A percentile compares a stretch with the other conserved stretches of the same genome.
Evolutionary conservation across 2,113 vertebrate genomes (phyloP).

Genomic region (Pipa parva): DNA sequence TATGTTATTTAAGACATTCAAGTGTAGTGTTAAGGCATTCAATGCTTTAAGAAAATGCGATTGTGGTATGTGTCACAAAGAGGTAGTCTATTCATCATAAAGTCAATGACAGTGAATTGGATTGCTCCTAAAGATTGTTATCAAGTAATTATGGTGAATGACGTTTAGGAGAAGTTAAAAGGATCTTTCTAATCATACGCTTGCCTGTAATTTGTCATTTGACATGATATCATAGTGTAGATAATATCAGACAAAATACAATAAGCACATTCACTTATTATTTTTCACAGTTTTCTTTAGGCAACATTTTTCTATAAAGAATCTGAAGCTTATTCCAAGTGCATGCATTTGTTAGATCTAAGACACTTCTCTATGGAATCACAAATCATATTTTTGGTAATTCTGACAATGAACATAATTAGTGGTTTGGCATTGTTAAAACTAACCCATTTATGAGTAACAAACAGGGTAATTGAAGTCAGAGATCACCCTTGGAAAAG

Average conservation of each 20-base stretch:
- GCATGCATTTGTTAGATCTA: no score
- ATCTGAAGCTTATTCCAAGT: no score
- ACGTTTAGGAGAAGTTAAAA: conserved; percentile 6
- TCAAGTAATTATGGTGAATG: conserved; percentile 36
- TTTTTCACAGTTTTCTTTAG: not conserved
- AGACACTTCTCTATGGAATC: no score
- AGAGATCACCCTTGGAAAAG: no score
- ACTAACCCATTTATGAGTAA: no score
- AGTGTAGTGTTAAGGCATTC: no score
- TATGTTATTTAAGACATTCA: no score
- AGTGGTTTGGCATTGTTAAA: no score
- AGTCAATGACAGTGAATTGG: conserved; percentile 12
- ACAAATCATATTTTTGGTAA: no score
- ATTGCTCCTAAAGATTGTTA: conserved; percentile 29
- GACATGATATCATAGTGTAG: conserved; percentile 15
- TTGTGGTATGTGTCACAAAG: conserved; percentile 10
- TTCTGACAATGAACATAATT: no score
- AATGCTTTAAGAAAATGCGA: not conserved
- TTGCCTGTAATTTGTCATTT: conserved; percentile 21
- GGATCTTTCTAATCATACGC: conserved; percentile 15
- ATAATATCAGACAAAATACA: conserved; percentile 7
- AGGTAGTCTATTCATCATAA: conserved; percentile 12
- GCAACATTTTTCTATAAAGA: no score
- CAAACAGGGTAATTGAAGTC: no score
- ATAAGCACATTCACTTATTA: conserved; percentile 1